phyloP scores from a whole-genome alignment of 2,113 vertebrate genomes.

The Hippopotamus amphibius region DNA sequence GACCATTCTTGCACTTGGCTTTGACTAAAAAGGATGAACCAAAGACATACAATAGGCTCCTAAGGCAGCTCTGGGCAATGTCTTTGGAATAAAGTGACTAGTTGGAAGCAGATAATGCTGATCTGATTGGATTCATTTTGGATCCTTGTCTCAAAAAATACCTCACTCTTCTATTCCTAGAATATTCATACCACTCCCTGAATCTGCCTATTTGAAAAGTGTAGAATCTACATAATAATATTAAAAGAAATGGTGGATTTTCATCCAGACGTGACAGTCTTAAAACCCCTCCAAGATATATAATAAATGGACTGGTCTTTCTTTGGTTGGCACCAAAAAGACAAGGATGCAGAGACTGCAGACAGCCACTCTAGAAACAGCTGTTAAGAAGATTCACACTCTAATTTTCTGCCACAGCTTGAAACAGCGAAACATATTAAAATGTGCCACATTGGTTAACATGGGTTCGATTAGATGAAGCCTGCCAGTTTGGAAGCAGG shows the following conservation, averaged over 20 bases:
- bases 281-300: not conserved
- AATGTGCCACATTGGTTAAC: slow-evolving; percentile 71
- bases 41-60: not conserved
- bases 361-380: slow-evolving; percentile 66
- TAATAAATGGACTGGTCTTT: slow-evolving; percentile 30
- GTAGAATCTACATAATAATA: not conserved
- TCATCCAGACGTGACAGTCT: not conserved
- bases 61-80: not conserved
- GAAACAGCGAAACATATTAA: slow-evolving; percentile 76
- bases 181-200: not conserved
- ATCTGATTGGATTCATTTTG: not conserved
- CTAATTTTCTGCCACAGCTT: slow-evolving; percentile 80
- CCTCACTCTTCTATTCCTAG: not conserved
- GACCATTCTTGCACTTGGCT: not conserved
- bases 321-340: slow-evolving; percentile 13
- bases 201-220: slow-evolving; percentile 23
- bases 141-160: not conserved
- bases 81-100: not conserved
- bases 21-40: slow-evolving; percentile 1
- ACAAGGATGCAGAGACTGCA: slow-evolving; percentile 51
- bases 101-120: not conserved
- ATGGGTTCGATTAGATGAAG: slow-evolving; percentile 59
- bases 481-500: slow-evolving; percentile 62
- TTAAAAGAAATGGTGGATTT: slow-evolving; percentile 34
- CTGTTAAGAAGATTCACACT: slow-evolving; percentile 66